Conservation (phyloP, 1,140 invertebrate genomes). For the Acarapis woodi region DNA sequence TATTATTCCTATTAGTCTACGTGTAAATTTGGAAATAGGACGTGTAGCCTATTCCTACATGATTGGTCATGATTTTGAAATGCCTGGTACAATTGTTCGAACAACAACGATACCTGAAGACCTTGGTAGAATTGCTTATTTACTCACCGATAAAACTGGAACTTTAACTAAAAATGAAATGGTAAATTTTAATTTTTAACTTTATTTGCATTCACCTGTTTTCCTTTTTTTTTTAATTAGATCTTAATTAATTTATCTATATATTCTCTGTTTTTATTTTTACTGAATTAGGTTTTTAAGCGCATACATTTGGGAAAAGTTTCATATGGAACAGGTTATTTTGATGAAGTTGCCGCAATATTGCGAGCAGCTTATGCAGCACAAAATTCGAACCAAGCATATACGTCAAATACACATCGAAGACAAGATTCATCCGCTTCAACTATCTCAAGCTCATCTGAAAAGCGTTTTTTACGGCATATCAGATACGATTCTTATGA, state of each 20-base stretch:
- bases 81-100: constrained; percentile 80
- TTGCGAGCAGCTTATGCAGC: constrained; percentile 14
- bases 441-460: constrained; percentile 9
- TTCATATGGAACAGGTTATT: constrained; percentile 54
- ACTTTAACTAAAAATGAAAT: constrained; percentile 97
- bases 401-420: constrained; percentile 8
- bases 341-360: constrained; percentile 31
- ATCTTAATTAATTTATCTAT: constrained; percentile 3
- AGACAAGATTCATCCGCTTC: constrained; percentile 11
- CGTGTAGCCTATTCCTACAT: constrained; percentile 92
- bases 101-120: constrained; percentile 96
- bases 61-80: constrained; percentile 72
- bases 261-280: constrained; percentile 16
- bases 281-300: too few species aligned
- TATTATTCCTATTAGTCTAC: constrained; percentile 89
- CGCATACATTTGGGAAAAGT: constrained; percentile 68
- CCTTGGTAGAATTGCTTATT: constrained; percentile 74
- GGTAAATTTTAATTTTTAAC: too few species aligned
- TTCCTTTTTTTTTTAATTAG: background rate
- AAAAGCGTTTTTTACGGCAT: constrained; percentile 7
- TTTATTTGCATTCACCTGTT: constrained; percentile 11
- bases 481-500: constrained; percentile 12
- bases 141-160: constrained; percentile 91
- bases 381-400: background rate
- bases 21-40: constrained; percentile 95